A percentile compares a stretch with the other conserved stretches of the same genome.
Evolutionary conservation across 2,113 vertebrate species (phyloP).

Genomic region (Ptyas mucosa): DNA sequence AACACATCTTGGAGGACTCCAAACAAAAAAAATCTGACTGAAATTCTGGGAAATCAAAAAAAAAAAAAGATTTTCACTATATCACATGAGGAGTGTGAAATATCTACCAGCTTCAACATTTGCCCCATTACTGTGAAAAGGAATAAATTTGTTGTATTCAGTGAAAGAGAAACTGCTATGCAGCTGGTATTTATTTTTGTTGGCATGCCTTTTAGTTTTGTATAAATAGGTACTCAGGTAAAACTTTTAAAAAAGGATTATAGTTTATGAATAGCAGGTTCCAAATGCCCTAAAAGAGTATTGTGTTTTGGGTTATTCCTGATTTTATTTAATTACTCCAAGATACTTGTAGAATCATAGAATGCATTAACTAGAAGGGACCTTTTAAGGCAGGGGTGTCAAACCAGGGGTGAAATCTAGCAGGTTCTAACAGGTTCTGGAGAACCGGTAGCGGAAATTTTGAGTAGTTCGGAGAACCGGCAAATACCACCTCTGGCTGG

Average conservation of each 20-base stretch:
- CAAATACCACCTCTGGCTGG: too few species aligned
- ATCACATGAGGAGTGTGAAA: too few species aligned
- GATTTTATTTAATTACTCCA: background rate
- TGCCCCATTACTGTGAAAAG: background rate
- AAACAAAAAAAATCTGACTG: background rate
- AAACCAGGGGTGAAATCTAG: too few species aligned
- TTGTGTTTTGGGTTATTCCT: background rate
- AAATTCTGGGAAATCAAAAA: background rate
- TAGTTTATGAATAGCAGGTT: constrained; percentile 17
- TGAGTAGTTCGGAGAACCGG: too few species aligned
- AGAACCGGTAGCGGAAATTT: too few species aligned
- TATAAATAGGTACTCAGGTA: constrained; percentile 37
- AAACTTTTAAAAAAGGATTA: constrained; percentile 3
- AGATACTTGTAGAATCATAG: background rate
- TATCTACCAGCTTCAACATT: background rate
- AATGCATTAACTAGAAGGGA: background rate
- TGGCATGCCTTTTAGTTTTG: constrained; percentile 31
- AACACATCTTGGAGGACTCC: background rate
- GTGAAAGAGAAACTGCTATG: background rate
- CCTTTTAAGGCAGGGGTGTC: too few species aligned
- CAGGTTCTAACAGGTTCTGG: too few species aligned
- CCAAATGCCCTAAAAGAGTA: background rate
- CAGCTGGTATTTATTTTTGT: constrained; percentile 39
- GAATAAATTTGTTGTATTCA: background rate
- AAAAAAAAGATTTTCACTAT: background rate